Percentiles rank a stretch among this genome's conserved stretches.
phyloP scores from a whole-genome alignment of 1,140 invertebrate genomes.

The Drosophila sp. region DNA sequence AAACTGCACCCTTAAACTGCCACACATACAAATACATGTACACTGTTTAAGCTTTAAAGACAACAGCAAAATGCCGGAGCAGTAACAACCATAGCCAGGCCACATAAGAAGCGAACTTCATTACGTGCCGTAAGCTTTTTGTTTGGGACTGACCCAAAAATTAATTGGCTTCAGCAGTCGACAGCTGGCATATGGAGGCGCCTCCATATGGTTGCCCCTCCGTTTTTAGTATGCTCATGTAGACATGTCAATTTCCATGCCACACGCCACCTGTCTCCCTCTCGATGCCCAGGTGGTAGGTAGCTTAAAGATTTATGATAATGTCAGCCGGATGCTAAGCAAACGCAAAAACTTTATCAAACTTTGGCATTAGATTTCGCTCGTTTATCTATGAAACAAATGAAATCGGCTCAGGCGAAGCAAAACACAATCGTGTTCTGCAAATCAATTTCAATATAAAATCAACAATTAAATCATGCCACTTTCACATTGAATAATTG shows the following conservation, averaged over 20 bases:
- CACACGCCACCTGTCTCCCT: background rate
- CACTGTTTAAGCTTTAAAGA: conserved; percentile 66
- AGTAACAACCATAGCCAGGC: background rate
- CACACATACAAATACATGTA: no score
- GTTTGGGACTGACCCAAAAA: conserved; percentile 62
- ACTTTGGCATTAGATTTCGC: conserved; percentile 68
- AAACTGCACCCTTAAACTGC: conserved; percentile 45
- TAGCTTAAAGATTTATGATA: conserved; percentile 81
- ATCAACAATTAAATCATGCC: conserved; percentile 1
- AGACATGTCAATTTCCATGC: conserved; percentile 69
- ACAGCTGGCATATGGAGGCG: conserved; percentile 69
- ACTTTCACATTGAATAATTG: no score
- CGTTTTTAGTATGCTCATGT: conserved; percentile 57
- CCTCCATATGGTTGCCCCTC: conserved; percentile 67
- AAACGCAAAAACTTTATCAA: conserved; percentile 63
- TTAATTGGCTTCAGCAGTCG: conserved; percentile 73
- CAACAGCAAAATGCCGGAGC: conserved; percentile 1
- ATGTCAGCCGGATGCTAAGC: conserved; percentile 52
- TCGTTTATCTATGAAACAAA: conserved; percentile 78
- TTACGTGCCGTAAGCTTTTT: conserved; percentile 46
- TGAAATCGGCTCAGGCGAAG: conserved; percentile 50
- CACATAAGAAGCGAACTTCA: conserved; percentile 52
- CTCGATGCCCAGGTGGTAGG: conserved; percentile 32
- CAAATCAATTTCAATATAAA: conserved; percentile 26
- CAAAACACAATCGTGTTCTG: conserved; percentile 31